Conservation (phyloP, 1,140 invertebrate genomes). For the Tetramorium alpestre region DNA sequence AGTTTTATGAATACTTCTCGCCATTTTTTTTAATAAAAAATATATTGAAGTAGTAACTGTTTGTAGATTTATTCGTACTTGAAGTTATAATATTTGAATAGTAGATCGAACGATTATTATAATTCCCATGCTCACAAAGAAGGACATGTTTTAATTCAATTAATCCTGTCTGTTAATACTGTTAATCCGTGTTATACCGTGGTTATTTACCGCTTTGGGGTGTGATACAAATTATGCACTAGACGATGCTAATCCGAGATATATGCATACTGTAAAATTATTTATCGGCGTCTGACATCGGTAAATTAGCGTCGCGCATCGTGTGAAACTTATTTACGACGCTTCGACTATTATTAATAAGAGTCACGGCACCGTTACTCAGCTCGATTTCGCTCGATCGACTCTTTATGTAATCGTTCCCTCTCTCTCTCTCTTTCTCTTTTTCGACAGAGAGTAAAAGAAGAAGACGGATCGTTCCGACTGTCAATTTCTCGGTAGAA, state of each 20-base stretch:
- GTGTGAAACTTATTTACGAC: constrained; percentile 40
- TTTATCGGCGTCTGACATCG: constrained; percentile 29
- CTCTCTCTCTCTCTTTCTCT: background rate
- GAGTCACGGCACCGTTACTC: constrained; percentile 47
- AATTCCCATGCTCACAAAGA: background rate
- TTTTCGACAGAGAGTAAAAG: background rate
- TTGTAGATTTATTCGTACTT: background rate
- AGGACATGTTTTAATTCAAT: background rate
- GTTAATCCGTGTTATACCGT: background rate
- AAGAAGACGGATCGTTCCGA: constrained; percentile 37
- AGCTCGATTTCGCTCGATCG: constrained; percentile 40
- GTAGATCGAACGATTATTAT: background rate
- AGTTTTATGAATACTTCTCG: background rate
- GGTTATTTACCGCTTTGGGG: background rate
- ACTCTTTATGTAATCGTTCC: constrained; percentile 39
- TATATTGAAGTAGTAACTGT: background rate
- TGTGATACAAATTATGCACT: background rate
- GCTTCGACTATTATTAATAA: constrained; percentile 48
- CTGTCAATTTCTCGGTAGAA: constrained; percentile 64
- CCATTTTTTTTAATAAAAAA: background rate
- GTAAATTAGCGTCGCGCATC: background rate
- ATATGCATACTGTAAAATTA: constrained; percentile 12
- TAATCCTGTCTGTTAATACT: background rate
- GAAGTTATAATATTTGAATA: background rate
- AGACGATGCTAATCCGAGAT: background rate